Percentiles rank a stretch among this genome's conserved stretches.
Conservation (phyloP, 2,797 vertebrate species). For the Malurus splendens region DNA sequence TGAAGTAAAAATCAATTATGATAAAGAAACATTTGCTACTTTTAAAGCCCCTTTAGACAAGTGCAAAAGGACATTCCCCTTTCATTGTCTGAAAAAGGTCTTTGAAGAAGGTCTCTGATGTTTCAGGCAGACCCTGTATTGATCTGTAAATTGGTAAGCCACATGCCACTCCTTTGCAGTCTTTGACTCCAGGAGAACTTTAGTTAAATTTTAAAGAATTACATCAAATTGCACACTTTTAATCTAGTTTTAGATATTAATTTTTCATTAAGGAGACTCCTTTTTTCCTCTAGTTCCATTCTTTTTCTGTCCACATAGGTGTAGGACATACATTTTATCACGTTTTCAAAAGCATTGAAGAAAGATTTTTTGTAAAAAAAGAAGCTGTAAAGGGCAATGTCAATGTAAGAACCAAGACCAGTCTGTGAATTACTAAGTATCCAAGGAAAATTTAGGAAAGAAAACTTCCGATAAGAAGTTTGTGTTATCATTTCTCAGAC, state of each 20-base stretch:
- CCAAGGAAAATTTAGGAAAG: neutral
- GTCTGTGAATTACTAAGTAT: neutral
- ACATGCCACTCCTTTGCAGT: neutral
- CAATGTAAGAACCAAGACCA: neutral
- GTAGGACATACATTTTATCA: neutral
- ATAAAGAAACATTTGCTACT: neutral
- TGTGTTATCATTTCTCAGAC: neutral
- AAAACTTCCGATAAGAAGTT: neutral
- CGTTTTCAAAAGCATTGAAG: neutral
- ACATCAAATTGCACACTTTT: neutral
- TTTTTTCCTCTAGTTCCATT: neutral
- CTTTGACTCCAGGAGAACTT: neutral
- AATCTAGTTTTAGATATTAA: neutral
- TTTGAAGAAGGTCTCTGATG: neutral
- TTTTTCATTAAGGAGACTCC: neutral
- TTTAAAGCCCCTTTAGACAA: neutral
- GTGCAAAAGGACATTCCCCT: neutral
- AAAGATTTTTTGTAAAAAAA: neutral
- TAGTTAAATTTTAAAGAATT: neutral
- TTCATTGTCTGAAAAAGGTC: neutral
- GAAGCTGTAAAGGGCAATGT: accelerated
- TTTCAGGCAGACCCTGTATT: neutral
- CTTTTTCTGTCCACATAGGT: neutral
- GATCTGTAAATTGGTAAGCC: neutral
- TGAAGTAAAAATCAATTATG: neutral